Base-by-base conservation (phyloP, 2,113 vertebrate species). In the Machaerirhynchus nigripectus region DNA sequence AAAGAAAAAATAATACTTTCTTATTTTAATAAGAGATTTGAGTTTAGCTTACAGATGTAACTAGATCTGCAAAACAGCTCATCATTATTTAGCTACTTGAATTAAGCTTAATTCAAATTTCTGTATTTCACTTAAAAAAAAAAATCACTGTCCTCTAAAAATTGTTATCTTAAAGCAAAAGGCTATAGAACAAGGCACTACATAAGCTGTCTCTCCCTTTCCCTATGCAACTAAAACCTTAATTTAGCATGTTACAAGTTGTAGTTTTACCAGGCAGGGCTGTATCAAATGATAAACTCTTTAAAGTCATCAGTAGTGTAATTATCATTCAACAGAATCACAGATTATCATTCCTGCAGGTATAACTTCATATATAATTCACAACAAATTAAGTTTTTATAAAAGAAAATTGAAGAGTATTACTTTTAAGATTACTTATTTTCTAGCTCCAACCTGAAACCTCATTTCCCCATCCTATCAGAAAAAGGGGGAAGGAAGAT, bases 301-400 rank as follows among this genome's bases (percentile, higher is more conserved):
- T 80, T 50, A 46, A 92, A 83, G 80, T 31, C 47, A 67, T 81
- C 30, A 84, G 42, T 4, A 80, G 31, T 33, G 17, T 77, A 74
- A 94, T 69, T 74, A 82, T 42, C 44, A 84, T 57, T 76, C 50
- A 83, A 2, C 47, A 75, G 56, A 65, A 92, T 26, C 46, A 73
- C 1, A 87, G 67, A 57, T 79, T 77, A 90, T 35, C 12, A 76
- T 39, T 93, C 40, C 64, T 73, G 61, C 18, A 11, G 37, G 61
- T 82, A 85, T 53, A 71, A 79, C 44, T 82, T 93, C 47, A 90
- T 67, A 35, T 63, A 47, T 50, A 87, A 85, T 59, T 70, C 39
- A 87, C 55, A 91, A 5, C 67, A 82, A 96, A 93, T 91, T 67
- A 90, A 77, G 46, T 42, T 89, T 89, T 95, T 50, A 80, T 70